Evolutionary conservation across 2,113 vertebrate species (phyloP).

Genomic region (Mobula birostris): DNA sequence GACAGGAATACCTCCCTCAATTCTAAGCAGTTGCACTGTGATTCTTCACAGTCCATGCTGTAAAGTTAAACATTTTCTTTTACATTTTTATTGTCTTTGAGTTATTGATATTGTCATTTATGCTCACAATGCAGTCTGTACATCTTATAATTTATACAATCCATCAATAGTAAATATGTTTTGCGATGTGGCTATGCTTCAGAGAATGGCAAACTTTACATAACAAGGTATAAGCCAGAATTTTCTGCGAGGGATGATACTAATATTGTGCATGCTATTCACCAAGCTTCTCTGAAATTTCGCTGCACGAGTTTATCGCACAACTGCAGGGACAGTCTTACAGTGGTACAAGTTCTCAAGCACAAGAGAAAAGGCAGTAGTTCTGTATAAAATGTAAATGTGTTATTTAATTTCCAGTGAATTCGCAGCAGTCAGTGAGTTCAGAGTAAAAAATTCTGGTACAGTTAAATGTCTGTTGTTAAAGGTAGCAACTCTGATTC

Average conservation of each 20-base stretch:
- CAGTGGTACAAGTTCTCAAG: not conserved
- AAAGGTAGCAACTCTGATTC: no score
- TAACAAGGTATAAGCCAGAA: not conserved
- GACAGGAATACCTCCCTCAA: not conserved
- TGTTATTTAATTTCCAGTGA: not conserved
- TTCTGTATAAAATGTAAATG: no score
- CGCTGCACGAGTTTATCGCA: not conserved
- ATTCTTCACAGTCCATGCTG: not conserved
- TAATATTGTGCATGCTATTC: not conserved
- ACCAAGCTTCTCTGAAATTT: not conserved
- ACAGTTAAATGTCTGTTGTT: not conserved
- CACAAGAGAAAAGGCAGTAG: no score
- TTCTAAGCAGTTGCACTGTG: not conserved
- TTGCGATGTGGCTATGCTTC: not conserved
- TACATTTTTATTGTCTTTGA: not conserved
- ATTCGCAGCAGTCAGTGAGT: not conserved
- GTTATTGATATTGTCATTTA: no score
- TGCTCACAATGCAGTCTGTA: not conserved
- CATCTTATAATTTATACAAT: not conserved
- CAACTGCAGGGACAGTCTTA: not conserved
- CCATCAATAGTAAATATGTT: not conserved
- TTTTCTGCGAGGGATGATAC: not conserved
- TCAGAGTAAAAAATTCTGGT: not conserved
- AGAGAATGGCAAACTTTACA: no score
- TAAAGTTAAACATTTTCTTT: not conserved